Percentiles rank a stretch among this genome's conserved stretches.
These are phyloP conservation scores for Mustela erminea DNA, from an alignment of 2,797 vertebrate species.

Conservation along the genomic window DNA sequence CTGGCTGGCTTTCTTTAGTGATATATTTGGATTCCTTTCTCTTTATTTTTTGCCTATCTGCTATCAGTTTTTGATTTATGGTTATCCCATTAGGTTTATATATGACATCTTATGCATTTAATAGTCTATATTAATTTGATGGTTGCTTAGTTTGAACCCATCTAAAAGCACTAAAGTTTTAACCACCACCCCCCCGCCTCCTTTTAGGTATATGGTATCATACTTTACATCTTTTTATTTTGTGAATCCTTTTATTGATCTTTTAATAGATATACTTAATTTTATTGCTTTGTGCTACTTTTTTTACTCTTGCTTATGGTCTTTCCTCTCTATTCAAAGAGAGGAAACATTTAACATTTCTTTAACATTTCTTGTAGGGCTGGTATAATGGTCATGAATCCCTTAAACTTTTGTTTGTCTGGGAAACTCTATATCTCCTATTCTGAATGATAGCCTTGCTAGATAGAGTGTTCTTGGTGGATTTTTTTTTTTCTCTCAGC, in stretches of 20 bases:
- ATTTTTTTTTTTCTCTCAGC: neutral
- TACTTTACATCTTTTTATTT: neutral
- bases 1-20: neutral
- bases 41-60: neutral
- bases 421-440: neutral
- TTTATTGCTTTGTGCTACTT: neutral
- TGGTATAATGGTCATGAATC: neutral
- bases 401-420: neutral
- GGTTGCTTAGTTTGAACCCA: neutral
- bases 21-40: neutral
- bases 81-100: neutral
- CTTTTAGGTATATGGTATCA: neutral
- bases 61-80: neutral
- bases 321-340: neutral
- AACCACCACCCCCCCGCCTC: neutral
- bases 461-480: neutral
- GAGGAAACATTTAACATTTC: neutral
- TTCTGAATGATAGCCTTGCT: neutral
- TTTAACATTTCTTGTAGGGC: neutral
- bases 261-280: neutral
- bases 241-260: neutral
- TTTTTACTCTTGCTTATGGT: neutral
- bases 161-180: neutral
- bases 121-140: neutral
- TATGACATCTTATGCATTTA: neutral